Evolutionary conservation across 2,888 invertebrate genomes (phyloP), one percentile per base, ranked within the genome.

Genomic region (Pantelozetes paolii): DNA sequence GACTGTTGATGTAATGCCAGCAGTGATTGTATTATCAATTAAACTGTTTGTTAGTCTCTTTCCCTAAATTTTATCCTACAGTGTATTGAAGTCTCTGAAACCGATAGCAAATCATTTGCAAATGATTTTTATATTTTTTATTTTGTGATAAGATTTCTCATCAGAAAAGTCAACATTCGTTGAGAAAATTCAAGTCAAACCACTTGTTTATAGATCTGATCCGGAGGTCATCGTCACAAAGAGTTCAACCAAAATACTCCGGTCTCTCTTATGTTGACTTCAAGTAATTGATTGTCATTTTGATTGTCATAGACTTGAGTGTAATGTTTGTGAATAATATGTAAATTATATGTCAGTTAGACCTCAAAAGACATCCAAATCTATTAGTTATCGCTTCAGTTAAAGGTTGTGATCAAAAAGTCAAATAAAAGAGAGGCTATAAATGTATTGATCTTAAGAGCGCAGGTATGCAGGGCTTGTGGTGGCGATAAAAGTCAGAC

Each of bases 201-300:
- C 59, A 59, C 59, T 59, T 59, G 59, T 59, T 30, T 59, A 30
- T 59, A 9, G 30, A 59, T 59, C 59, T 59, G 3, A 59, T 59
- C 3, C 2, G 2, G 59, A 59, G 59, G 28, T 59, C 59, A 59
- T 59, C 59, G 59, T 59, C 59, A 59, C 59, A 59, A 59, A 59
- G 28, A 50, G n/a, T 50, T 50, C 50, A 50, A 9, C 3, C 23
- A n/a, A 45, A 18, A 45, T 11, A 3, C 18, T 50, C 15, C 45
- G 3, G 18, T 45, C 45, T 11, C 6, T 50, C 20, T 50, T n/a
- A n/a, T 20, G 50, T 50, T 8, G n/a, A 11, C 8, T 23, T 50
- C 50, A 50, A 50, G 20, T 45, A 45, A 45, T 45, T 50, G 50
- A 50, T 50, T 50, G 50, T 50, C 50, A 36, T 36, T 36, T 36